These are phyloP conservation scores for Cydia amplana DNA, from an alignment of 1,140 invertebrate species.

Conservation along the genomic window DNA sequence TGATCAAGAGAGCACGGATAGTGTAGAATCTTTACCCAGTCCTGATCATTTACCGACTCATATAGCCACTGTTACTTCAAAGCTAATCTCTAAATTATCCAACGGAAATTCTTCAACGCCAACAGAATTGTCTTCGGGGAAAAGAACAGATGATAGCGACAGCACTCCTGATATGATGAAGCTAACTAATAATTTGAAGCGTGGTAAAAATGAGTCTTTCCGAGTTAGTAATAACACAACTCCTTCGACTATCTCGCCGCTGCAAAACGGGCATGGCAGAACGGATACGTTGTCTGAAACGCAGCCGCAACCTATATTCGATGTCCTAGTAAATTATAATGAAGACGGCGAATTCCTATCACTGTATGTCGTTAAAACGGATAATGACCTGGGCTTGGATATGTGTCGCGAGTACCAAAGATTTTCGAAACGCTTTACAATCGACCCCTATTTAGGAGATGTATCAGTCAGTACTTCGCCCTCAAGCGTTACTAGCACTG, in stretches of 20 bases:
- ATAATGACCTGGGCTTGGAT: constrained; percentile 72
- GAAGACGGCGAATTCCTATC: constrained; percentile 76
- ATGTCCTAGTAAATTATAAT: constrained; percentile 71
- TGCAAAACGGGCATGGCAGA: constrained; percentile 66
- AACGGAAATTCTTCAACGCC: constrained; percentile 74
- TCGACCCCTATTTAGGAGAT: constrained; percentile 73
- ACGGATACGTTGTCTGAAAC: constrained; percentile 56
- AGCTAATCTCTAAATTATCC: constrained; percentile 71
- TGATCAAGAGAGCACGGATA: constrained; percentile 71
- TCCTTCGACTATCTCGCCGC: constrained; percentile 73
- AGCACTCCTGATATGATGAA: constrained; percentile 65
- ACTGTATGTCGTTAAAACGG: constrained; percentile 70
- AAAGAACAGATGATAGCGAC: constrained; percentile 50
- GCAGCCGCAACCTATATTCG: constrained; percentile 69
- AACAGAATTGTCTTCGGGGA: constrained; percentile 48
- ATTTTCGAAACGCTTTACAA: constrained; percentile 71
- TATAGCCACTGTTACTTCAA: constrained; percentile 60
- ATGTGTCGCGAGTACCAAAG: constrained; percentile 76
- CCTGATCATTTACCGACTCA: constrained; percentile 62
- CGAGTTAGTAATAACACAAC: constrained; percentile 67
- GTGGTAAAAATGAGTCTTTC: constrained; percentile 66
- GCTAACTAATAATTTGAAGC: constrained; percentile 55
- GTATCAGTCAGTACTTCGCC: constrained; percentile 69
- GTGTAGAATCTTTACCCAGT: constrained; percentile 55
- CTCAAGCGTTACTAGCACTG: constrained; percentile 73